Conservation (phyloP, 2,888 invertebrate genomes). For the Anagyrus pseudococci region DNA sequence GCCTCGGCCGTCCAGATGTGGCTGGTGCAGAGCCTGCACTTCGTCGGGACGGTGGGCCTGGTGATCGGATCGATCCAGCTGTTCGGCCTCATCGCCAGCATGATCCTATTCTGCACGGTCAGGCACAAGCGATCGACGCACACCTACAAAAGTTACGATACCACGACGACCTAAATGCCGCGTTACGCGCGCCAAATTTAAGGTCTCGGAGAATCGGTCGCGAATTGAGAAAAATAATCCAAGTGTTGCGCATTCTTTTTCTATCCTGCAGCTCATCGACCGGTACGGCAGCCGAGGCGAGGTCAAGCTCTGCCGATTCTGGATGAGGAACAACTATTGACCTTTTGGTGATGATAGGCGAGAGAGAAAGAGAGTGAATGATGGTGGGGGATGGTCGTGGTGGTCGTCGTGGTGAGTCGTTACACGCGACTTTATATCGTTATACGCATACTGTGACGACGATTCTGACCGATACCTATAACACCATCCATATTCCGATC, state of each 20-base stretch:
- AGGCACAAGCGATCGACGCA: slow-evolving; percentile 72
- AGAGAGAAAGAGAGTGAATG: background rate
- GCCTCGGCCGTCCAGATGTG: slow-evolving; percentile 77
- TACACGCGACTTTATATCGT: too few species aligned
- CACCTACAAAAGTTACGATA: slow-evolving; percentile 74
- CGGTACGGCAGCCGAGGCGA: slow-evolving; percentile 32
- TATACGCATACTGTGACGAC: background rate
- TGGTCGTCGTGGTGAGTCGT: too few species aligned
- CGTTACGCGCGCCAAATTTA: background rate
- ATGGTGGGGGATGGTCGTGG: too few species aligned
- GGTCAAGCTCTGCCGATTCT: slow-evolving; percentile 37
- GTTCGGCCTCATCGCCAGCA: slow-evolving; percentile 77
- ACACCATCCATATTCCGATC: too few species aligned
- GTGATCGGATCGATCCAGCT: slow-evolving; percentile 76
- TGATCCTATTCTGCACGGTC: slow-evolving; percentile 78
- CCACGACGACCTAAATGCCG: slow-evolving; percentile 61
- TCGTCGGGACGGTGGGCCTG: slow-evolving; percentile 80
- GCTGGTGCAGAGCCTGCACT: slow-evolving; percentile 78
- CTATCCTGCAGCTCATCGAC: slow-evolving; percentile 35
- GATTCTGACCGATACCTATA: background rate
- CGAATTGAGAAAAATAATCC: background rate
- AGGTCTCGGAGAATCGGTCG: background rate
- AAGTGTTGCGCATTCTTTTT: slow-evolving; percentile 8
- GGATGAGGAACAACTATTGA: slow-evolving; percentile 18
- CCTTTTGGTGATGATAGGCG: background rate